Conservation (phyloP, 2,797 vertebrate species). For the Lophius americanus region DNA sequence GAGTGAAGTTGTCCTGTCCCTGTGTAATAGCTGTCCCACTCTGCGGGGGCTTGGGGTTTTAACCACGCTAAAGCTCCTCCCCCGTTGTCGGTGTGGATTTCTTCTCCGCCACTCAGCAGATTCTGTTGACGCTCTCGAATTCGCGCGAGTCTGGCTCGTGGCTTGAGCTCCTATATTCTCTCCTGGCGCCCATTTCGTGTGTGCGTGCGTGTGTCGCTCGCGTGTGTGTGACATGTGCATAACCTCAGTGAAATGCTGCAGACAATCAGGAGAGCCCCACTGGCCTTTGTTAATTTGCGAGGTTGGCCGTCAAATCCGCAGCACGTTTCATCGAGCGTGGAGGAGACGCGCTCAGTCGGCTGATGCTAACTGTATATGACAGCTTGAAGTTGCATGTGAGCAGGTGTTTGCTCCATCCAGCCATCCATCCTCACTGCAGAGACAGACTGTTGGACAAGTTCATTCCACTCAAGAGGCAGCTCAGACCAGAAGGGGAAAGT, state of each 20-base stretch:
- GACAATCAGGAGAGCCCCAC: slow-evolving; percentile 55
- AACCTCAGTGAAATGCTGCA: slow-evolving; percentile 38
- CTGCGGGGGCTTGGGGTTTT: slow-evolving; percentile 63
- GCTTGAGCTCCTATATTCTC: slow-evolving; percentile 38
- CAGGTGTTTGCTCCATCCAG: slow-evolving; percentile 72
- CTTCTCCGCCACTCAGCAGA: slow-evolving; percentile 35
- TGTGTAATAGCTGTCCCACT: slow-evolving; percentile 27
- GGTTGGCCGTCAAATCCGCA: slow-evolving; percentile 60
- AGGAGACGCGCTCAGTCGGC: slow-evolving; percentile 63
- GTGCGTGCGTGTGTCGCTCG: slow-evolving; percentile 34
- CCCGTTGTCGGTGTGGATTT: no score
- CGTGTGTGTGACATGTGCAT: slow-evolving; percentile 31
- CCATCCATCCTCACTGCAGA: slow-evolving; percentile 35
- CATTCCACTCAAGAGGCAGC: slow-evolving; percentile 43
- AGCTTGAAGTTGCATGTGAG: slow-evolving; percentile 77
- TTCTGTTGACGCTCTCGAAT: slow-evolving; percentile 35
- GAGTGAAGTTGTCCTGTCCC: background rate
- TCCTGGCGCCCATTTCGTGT: slow-evolving; percentile 21
- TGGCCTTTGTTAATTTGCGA: slow-evolving; percentile 58
- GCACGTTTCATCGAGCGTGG: slow-evolving; percentile 47
- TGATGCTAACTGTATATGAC: slow-evolving; percentile 80
- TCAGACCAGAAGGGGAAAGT: slow-evolving; percentile 49
- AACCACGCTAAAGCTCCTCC: slow-evolving; percentile 61
- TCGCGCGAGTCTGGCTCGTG: slow-evolving; percentile 85
- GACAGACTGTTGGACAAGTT: slow-evolving; percentile 53